These are phyloP conservation scores for Malthinus flaveolus DNA, from an alignment of 2,888 invertebrate species.

Conservation along the genomic window DNA sequence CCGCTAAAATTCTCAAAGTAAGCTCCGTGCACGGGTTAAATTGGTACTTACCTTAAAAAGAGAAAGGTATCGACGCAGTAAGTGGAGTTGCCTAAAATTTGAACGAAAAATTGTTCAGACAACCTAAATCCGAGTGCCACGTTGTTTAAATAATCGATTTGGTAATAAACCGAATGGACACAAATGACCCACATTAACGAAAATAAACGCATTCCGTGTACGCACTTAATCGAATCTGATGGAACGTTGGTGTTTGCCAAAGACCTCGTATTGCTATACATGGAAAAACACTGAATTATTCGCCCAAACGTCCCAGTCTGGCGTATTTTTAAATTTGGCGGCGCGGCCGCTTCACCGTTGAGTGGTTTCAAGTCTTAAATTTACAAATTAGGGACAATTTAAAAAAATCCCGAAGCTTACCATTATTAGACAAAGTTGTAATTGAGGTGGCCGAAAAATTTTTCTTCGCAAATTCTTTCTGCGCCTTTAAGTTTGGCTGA, in stretches of 20 bases:
- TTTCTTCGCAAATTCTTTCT: not conserved
- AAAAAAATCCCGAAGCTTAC: not conserved
- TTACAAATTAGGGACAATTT: not conserved
- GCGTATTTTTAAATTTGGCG: constrained; percentile 6
- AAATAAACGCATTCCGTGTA: constrained; percentile 60
- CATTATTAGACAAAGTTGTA: not conserved
- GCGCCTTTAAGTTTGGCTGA: constrained; percentile 13
- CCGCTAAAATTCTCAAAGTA: constrained; percentile 37
- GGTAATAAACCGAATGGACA: constrained; percentile 57
- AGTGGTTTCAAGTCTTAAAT: not conserved
- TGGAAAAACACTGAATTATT: constrained; percentile 56
- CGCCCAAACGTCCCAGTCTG: constrained; percentile 31
- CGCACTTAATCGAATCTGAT: constrained; percentile 47
- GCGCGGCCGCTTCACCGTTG: not conserved
- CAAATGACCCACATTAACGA: constrained; percentile 62
- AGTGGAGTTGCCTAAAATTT: constrained; percentile 54
- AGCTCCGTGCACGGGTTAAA: not conserved
- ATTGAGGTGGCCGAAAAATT: not conserved
- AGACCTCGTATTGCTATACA: constrained; percentile 54
- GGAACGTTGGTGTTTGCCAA: constrained; percentile 51
- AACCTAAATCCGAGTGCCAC: constrained; percentile 47
- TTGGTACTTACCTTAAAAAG: constrained; percentile 48
- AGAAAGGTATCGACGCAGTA: constrained; percentile 58
- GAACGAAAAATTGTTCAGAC: constrained; percentile 47
- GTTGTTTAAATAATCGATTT: constrained; percentile 51